Base-by-base conservation (phyloP, 2,888 invertebrate genomes). In the Isotomurus palustris region DNA sequence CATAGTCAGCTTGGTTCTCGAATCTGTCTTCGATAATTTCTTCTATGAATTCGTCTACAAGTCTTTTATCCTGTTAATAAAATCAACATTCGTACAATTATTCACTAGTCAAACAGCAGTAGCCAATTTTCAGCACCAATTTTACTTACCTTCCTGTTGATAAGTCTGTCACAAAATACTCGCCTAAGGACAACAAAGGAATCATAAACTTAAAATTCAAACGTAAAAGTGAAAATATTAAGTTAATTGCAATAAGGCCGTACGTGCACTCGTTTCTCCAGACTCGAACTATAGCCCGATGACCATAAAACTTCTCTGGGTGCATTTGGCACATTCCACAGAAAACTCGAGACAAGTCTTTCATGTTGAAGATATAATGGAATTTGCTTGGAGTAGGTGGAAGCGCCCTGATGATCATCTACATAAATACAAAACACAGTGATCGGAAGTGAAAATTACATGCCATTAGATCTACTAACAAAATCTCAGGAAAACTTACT, bases 311-410 rank as follows among this genome's bases (percentile, higher is more conserved):
- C 72, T 82, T 81, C 63, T 80, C 81, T 0, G 88, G 84, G 38
- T 84, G 82, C 10, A 88, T 88, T 60, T 87, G 83, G 54, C 87
- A 83, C 73, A 94, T 75, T 1, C 94, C 93, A 14, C 86, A 86
- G 68, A 84, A 85, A 61, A 94, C 84, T 56, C 91, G 82, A 0
- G 92, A 92, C 68, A 94, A 76, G 78, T 94, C 94, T 44, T 92
- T 83, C 75, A 94, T 82, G 77, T 93, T 93, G 78, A 93, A 94
- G 68, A 92, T 88, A 77, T 94, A 94, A 78, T 94, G 93, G 77
- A 94, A 94, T 76, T 91, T 92, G 4, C 87, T 86, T 0, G 94
- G 94, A 0, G 92, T 94, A 1, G 93, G 91, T 0, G 92, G 90
- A 53, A 94, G 78, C 61, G 90, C 87, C 21, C 80, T 78, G 60